These are phyloP conservation scores for Cancer borealis DNA, from an alignment of 2,888 invertebrate genomes.

Conservation along the genomic window DNA sequence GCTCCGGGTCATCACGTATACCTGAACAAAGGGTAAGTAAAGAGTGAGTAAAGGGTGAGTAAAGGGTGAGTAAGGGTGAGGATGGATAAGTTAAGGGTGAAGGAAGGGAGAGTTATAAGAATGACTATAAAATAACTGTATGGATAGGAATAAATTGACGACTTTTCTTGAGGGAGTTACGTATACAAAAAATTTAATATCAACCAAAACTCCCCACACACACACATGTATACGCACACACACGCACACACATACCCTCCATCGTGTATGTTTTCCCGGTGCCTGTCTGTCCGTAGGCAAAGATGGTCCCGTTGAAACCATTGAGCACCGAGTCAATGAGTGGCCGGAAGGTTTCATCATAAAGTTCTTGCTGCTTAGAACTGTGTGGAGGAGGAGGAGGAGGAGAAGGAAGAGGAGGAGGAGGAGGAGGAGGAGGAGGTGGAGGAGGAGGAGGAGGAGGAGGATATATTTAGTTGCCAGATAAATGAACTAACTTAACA, in stretches of 20 bases:
- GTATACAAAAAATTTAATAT: too few species aligned
- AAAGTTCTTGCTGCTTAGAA: slow-evolving; percentile 94
- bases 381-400: slow-evolving; percentile 80
- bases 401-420: not conserved
- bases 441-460: too few species aligned
- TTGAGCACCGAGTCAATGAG: slow-evolving; percentile 96
- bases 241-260: slow-evolving; percentile 82
- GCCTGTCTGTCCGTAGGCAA: slow-evolving; percentile 99
- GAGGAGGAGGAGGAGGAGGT: not conserved
- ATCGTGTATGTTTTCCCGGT: slow-evolving; percentile 90
- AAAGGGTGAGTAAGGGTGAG: not conserved
- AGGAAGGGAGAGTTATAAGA: not conserved
- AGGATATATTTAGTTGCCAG: too few species aligned
- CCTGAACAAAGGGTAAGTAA: slow-evolving; percentile 81
- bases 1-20: slow-evolving; percentile 84
- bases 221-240: not conserved
- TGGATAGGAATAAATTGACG: not conserved
- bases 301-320: slow-evolving; percentile 99
- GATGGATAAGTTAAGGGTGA: too few species aligned
- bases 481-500: too few species aligned
- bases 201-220: not conserved
- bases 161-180: too few species aligned
- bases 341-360: slow-evolving; percentile 97
- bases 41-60: not conserved
- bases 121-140: not conserved